phyloP scores from a whole-genome alignment of 2,888 invertebrate species.

The Atrina japonica region DNA sequence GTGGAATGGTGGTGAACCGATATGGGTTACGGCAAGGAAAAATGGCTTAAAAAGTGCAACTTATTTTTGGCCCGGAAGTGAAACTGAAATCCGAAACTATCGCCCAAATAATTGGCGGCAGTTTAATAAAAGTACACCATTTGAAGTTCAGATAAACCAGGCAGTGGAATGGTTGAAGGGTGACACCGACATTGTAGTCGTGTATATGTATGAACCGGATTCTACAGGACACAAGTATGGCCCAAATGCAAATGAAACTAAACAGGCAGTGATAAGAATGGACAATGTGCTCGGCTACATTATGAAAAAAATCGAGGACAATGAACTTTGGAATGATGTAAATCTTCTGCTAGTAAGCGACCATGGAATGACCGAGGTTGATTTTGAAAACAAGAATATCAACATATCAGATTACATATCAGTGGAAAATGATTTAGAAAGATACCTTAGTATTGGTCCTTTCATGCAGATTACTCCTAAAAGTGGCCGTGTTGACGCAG shows the following conservation, averaged over 20 bases:
- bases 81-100: constrained; percentile 82
- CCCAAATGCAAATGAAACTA: constrained; percentile 58
- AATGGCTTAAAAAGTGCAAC: constrained; percentile 82
- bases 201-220: constrained; percentile 73
- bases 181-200: constrained; percentile 55
- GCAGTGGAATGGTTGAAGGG: constrained; percentile 81
- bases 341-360: constrained; percentile 72
- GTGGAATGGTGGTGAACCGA: constrained; percentile 73
- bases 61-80: constrained; percentile 86
- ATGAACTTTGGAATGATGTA: constrained; percentile 52
- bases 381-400: constrained; percentile 47
- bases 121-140: constrained; percentile 81
- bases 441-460: constrained; percentile 46
- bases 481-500: constrained; percentile 47
- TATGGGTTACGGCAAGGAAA: constrained; percentile 82
- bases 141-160: constrained; percentile 83
- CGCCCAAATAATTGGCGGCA: constrained; percentile 75
- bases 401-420: constrained; percentile 27
- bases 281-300: constrained; percentile 59
- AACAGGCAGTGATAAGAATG: constrained; percentile 58
- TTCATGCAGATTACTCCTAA: constrained; percentile 54
- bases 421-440: constrained; percentile 36
- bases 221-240: constrained; percentile 66
- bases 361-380: constrained; percentile 72
- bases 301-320: constrained; percentile 45